Conservation (phyloP, 1,140 invertebrate species). For the Hylyphantes graminicola region DNA sequence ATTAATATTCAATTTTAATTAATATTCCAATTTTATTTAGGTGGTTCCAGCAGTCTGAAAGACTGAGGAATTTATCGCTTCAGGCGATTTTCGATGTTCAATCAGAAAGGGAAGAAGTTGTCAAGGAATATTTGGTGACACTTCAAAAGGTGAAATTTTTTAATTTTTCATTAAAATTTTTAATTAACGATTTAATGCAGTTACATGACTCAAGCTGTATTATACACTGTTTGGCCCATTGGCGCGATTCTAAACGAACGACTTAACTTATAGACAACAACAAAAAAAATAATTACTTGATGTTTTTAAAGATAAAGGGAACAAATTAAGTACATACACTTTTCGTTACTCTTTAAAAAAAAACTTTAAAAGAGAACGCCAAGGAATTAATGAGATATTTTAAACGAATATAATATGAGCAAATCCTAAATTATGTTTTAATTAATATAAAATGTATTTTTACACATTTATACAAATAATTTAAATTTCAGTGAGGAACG, state of each 20-base stretch:
- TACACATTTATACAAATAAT: no score
- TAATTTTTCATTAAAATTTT: not conserved
- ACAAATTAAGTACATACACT: no score
- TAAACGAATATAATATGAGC: no score
- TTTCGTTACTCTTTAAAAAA: no score
- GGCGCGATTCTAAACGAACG: not conserved
- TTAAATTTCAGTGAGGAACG: no score
- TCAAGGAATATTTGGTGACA: slow-evolving; percentile 18
- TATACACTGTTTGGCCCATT: not conserved
- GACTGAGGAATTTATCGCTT: slow-evolving; percentile 22
- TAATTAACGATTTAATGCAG: not conserved
- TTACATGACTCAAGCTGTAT: not conserved
- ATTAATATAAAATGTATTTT: no score
- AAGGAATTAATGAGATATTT: no score
- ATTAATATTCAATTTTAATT: not conserved
- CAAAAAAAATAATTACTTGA: no score
- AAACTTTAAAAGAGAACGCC: no score
- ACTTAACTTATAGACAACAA: no score
- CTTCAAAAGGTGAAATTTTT: slow-evolving; percentile 22
- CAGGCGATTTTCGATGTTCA: slow-evolving; percentile 43
- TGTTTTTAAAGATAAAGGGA: no score
- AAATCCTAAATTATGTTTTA: no score
- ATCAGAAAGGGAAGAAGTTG: slow-evolving; percentile 35
- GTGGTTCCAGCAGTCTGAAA: slow-evolving; percentile 35
- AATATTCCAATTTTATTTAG: not conserved